Conservation (phyloP, 2,113 vertebrate genomes). For the Tetrax tetrax region DNA sequence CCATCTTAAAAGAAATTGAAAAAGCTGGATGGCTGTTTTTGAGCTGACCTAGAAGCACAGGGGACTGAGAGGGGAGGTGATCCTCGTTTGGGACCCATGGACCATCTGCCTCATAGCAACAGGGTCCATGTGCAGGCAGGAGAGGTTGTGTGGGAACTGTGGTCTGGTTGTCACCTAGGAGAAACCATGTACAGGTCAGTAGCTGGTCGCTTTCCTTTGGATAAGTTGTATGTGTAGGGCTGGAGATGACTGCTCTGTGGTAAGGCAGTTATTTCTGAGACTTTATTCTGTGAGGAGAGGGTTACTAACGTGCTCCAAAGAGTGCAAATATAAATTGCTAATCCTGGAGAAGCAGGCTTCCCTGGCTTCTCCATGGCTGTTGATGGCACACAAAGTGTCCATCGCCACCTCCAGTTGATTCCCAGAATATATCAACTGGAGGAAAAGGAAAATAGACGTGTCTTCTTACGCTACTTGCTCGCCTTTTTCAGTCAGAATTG, state of each 20-base stretch:
- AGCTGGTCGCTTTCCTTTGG: neutral
- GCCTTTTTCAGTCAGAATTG: neutral
- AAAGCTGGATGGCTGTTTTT: neutral
- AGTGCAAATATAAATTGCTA: neutral
- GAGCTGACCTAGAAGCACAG: neutral
- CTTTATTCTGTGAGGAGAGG: neutral
- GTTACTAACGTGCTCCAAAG: neutral
- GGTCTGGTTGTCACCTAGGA: neutral
- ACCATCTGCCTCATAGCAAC: accelerated
- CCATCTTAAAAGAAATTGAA: neutral
- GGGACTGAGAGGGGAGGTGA: neutral
- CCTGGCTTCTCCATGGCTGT: neutral
- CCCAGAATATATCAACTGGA: neutral
- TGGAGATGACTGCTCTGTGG: neutral
- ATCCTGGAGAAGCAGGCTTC: neutral
- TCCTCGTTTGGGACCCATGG: neutral
- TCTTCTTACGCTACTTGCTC: neutral
- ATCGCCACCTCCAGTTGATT: neutral
- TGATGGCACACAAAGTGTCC: too few relatives aligned
- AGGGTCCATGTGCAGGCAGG: neutral
- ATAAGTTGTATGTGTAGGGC: neutral
- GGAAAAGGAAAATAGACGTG: neutral
- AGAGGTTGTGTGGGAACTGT: neutral
- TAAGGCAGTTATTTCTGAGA: neutral
- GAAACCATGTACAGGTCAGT: neutral